A percentile compares a stretch with the other conserved stretches of the same genome.
Evolutionary conservation across 1,140 invertebrate species (phyloP).

Genomic region (Melitaea cinxia): DNA sequence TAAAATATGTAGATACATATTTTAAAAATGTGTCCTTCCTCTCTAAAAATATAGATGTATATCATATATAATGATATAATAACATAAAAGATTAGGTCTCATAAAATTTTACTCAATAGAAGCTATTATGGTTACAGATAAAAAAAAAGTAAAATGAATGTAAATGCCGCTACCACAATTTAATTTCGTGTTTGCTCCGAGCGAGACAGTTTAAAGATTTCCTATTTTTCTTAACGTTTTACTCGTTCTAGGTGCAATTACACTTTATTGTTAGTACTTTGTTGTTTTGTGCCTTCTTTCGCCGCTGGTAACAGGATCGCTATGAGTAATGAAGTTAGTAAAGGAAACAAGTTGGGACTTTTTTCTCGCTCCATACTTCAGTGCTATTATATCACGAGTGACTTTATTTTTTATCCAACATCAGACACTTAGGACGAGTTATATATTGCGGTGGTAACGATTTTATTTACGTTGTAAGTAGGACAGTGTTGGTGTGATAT

Average conservation of each 20-base stretch:
- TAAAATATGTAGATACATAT: no score
- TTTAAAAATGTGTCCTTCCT: no score
- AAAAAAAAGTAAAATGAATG: neutral
- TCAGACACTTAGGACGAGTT: neutral
- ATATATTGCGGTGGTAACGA: neutral
- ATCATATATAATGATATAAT: no score
- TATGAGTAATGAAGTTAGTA: slow-evolving; percentile 11
- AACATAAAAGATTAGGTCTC: no score
- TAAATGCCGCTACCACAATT: neutral
- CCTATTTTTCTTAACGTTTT: slow-evolving; percentile 11
- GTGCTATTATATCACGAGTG: slow-evolving; percentile 2
- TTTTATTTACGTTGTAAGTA: no score
- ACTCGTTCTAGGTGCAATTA: slow-evolving; percentile 8
- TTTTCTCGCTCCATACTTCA: slow-evolving; percentile 3
- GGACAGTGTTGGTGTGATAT: no score
- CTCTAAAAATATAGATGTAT: no score
- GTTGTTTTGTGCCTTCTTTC: slow-evolving; percentile 1
- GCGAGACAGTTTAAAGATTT: slow-evolving; percentile 8
- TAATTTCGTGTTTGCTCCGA: slow-evolving; percentile 3
- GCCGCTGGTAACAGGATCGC: slow-evolving; percentile 1
- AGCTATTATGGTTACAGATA: neutral
- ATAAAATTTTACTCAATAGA: neutral
- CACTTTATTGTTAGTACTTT: slow-evolving; percentile 6
- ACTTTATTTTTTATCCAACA: neutral
- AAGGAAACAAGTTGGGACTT: slow-evolving; percentile 3